phyloP scores from a whole-genome alignment of 2,113 vertebrate species.

The Micronycteris hirsuta region DNA sequence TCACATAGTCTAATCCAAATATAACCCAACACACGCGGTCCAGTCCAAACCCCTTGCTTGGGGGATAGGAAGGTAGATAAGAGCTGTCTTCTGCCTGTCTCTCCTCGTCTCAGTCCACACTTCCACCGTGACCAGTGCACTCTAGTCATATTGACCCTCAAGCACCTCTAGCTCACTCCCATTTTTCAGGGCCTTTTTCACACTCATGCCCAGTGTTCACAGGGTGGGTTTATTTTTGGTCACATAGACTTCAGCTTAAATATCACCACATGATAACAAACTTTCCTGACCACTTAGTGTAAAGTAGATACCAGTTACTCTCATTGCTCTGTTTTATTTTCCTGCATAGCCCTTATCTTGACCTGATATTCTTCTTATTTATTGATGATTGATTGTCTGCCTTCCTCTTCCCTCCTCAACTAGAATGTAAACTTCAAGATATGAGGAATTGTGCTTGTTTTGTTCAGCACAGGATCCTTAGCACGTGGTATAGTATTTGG shows the following conservation, averaged over 20 bases:
- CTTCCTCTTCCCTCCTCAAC: neutral
- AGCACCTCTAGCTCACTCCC: neutral
- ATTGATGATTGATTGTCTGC: neutral
- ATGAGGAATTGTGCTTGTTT: neutral
- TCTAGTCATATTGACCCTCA: neutral
- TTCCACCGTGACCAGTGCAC: neutral
- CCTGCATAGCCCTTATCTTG: neutral
- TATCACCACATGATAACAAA: neutral
- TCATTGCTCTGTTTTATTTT: neutral
- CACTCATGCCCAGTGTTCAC: neutral
- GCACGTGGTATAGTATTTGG: neutral
- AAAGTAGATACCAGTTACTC: neutral
- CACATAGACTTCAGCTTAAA: neutral
- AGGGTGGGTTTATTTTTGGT: neutral
- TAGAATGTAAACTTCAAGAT: neutral
- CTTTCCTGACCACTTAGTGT: neutral
- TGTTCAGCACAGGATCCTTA: neutral
- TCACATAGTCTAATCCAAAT: neutral
- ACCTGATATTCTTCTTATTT: neutral
- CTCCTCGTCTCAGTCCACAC: neutral
- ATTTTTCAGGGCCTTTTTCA: neutral
- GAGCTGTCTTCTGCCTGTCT: neutral
- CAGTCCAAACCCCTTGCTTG: neutral
- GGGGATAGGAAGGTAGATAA: neutral
- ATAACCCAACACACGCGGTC: neutral